These are phyloP conservation scores for Chloroceryle aenea DNA, from an alignment of 2,113 vertebrate species.

Conservation along the genomic window DNA sequence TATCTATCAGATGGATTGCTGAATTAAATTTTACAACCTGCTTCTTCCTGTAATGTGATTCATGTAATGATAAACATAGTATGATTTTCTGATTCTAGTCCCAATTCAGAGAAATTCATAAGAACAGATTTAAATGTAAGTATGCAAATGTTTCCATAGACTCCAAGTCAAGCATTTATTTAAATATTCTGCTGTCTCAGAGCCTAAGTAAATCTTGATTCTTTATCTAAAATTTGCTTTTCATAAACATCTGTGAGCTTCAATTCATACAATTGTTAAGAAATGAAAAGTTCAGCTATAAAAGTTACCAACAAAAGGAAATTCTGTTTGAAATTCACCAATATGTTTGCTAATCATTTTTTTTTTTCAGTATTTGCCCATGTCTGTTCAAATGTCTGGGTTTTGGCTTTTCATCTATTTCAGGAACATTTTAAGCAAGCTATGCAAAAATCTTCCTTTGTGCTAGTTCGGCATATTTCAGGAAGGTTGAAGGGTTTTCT, in stretches of 20 bases:
- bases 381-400: conserved; percentile 58
- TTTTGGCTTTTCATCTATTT: conserved; percentile 55
- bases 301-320: conserved; percentile 47
- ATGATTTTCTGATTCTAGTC: not conserved
- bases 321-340: conserved; percentile 50
- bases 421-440: conserved; percentile 49
- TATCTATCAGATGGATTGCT: not conserved
- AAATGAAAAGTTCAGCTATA: conserved; percentile 41
- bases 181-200: conserved; percentile 5
- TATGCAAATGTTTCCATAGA: conserved; percentile 43
- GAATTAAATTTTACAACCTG: not conserved
- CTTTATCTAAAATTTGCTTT: conserved; percentile 57
- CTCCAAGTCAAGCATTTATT: conserved; percentile 29
- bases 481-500: not conserved
- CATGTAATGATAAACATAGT: not conserved
- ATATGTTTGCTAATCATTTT: conserved; percentile 59
- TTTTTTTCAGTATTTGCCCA: conserved; percentile 49
- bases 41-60: not conserved
- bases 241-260: conserved; percentile 46
- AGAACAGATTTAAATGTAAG: conserved; percentile 14
- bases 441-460: conserved; percentile 52
- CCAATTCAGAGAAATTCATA: not conserved
- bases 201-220: conserved; percentile 44
- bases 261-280: not conserved
- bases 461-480: not conserved